A percentile compares a stretch with the other conserved stretches of the same genome.
Evolutionary conservation across 2,888 invertebrate species (phyloP).

Genomic region (Sericinus montela): DNA sequence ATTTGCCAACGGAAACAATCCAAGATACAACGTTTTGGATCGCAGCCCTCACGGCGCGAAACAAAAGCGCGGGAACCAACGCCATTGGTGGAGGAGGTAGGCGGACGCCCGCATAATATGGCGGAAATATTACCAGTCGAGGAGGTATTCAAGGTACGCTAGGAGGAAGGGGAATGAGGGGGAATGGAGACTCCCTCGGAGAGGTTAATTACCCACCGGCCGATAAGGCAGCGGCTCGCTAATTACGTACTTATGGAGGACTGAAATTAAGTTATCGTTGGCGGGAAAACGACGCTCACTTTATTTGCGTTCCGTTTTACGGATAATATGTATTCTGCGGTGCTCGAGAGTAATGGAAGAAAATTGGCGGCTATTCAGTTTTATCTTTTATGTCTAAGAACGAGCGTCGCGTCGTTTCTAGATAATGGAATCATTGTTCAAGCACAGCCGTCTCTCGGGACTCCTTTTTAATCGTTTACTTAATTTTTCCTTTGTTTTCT

Average conservation of each 20-base stretch:
- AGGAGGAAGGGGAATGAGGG: conserved; percentile 43
- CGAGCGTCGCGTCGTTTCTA: conserved; percentile 41
- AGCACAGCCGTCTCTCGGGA: conserved; percentile 49
- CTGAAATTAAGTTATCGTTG: conserved; percentile 79
- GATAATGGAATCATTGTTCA: conserved; percentile 73
- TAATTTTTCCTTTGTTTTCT: conserved; percentile 57
- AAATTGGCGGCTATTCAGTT: conserved; percentile 72
- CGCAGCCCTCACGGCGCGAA: conserved; percentile 60
- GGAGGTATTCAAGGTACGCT: conserved; percentile 72
- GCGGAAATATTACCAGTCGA: conserved; percentile 74
- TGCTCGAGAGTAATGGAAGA: conserved; percentile 70
- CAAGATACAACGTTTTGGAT: conserved; percentile 75
- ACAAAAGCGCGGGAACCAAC: conserved; percentile 76
- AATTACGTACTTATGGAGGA: conserved; percentile 79
- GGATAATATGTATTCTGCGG: conserved; percentile 71
- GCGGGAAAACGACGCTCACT: conserved; percentile 74
- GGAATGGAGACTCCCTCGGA: conserved; percentile 43
- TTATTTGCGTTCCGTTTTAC: conserved; percentile 78
- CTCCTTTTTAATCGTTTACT: conserved; percentile 72
- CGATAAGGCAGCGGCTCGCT: conserved; percentile 79
- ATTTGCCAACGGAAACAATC: conserved; percentile 67
- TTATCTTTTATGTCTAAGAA: conserved; percentile 66
- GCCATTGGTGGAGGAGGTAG: conserved; percentile 76
- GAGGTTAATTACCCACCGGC: conserved; percentile 78
- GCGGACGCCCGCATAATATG: conserved; percentile 74